These are phyloP conservation scores for Oscheius sp. DNA, from an alignment of 2,888 invertebrate species.

Conservation along the genomic window DNA sequence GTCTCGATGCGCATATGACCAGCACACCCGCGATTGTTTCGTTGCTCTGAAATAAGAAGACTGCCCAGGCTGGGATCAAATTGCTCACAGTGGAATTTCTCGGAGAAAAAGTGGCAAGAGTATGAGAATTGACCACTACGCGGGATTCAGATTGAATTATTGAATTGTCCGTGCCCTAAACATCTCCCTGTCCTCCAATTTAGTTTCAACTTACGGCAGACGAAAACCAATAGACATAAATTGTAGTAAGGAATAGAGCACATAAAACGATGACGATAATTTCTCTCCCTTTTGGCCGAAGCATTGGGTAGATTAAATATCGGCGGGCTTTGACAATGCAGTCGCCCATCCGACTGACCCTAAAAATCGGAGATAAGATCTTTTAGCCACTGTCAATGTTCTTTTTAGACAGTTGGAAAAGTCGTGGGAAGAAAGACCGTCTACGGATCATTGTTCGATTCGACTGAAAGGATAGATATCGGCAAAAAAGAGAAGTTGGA, in stretches of 20 bases:
- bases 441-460: too few relatives aligned
- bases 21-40: constrained; percentile 61
- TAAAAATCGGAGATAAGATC: constrained; percentile 29
- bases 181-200: too few relatives aligned
- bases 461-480: not conserved
- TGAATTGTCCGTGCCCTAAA: too few relatives aligned
- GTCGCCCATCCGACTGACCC: constrained; percentile 24
- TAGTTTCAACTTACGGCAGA: too few relatives aligned
- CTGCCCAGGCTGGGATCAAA: not conserved
- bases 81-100: too few relatives aligned
- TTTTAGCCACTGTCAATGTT: too few relatives aligned
- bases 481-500: not conserved
- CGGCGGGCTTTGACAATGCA: constrained; percentile 19
- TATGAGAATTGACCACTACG: not conserved
- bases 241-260: constrained; percentile 10
- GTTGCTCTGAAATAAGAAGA: not conserved
- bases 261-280: constrained; percentile 10
- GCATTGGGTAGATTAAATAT: constrained; percentile 29
- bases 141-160: not conserved
- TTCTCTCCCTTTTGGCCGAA: constrained; percentile 17
- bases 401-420: not conserved
- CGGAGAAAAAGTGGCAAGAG: too few relatives aligned
- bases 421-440: too few relatives aligned
- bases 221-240: constrained; percentile 15
- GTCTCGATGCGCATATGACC: constrained; percentile 66